phyloP scores from a whole-genome alignment of 1,140 invertebrate species.

The Panagrolaimus sp. region DNA sequence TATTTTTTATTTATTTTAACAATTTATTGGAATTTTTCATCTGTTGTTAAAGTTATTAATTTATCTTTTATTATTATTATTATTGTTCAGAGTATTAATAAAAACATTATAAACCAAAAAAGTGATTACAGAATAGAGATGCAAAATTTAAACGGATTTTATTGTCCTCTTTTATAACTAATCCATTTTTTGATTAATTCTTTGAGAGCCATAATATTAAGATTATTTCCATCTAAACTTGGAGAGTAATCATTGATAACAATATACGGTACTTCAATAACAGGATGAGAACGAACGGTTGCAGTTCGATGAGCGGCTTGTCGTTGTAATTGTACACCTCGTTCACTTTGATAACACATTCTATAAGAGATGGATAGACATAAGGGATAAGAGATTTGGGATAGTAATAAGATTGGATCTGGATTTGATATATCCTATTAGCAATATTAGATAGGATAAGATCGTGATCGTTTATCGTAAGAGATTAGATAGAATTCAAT shows the following conservation, averaged over 20 bases:
- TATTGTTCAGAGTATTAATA: conserved; percentile 1
- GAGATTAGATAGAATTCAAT: too few species aligned
- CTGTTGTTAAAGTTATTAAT: conserved; percentile 10
- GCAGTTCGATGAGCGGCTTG: conserved; percentile 54
- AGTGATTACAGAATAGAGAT: not conserved
- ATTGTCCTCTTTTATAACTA: conserved; percentile 19
- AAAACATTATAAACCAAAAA: not conserved
- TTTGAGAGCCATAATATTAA: conserved; percentile 51
- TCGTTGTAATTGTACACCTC: conserved; percentile 51
- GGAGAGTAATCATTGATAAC: conserved; percentile 57
- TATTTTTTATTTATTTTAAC: not conserved
- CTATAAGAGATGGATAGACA: conserved; percentile 27
- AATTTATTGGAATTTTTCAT: not conserved
- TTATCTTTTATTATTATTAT: conserved; percentile 18
- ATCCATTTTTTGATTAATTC: conserved; percentile 57
- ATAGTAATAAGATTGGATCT: not conserved
- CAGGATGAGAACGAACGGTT: conserved; percentile 49
- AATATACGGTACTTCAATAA: conserved; percentile 57
- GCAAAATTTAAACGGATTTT: not conserved
- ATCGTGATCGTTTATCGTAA: too few species aligned
- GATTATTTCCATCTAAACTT: conserved; percentile 47
- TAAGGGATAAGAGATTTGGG: not conserved
- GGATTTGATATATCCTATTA: not conserved
- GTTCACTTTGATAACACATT: conserved; percentile 29
- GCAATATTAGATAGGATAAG: not conserved